Percentiles rank a stretch among this genome's conserved stretches.
Evolutionary conservation across 2,797 vertebrate genomes (phyloP).

Genomic region (Bryconaethiops microstoma): DNA sequence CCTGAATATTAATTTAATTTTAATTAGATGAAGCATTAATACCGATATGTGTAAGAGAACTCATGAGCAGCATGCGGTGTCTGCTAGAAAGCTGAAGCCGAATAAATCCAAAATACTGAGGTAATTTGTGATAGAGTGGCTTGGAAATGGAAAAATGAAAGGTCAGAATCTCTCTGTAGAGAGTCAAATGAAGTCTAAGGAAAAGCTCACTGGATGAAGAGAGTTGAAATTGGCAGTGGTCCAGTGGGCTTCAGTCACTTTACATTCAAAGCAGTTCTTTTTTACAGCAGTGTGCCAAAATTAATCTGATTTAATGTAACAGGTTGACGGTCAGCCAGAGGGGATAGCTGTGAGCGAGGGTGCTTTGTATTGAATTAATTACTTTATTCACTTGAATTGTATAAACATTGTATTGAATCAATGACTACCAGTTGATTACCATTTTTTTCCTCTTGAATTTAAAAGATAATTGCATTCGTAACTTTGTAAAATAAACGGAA

Average conservation of each 20-base stretch:
- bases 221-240: not conserved
- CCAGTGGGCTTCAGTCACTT: not conserved
- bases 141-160: not conserved
- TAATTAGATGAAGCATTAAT: no score
- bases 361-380: not conserved
- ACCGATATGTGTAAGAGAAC: no score
- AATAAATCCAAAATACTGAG: not conserved
- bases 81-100: not conserved
- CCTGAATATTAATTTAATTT: no score
- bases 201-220: not conserved
- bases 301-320: conserved; percentile 1
- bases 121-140: not conserved
- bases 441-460: no score
- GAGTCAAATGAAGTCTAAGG: not conserved
- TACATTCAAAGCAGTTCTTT: not conserved
- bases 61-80: not conserved
- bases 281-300: not conserved
- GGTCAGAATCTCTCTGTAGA: not conserved
- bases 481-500: no score
- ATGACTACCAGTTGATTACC: no score
- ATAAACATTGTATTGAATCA: no score
- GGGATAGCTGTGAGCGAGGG: not conserved
- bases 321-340: not conserved
- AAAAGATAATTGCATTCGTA: no score
- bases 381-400: no score